Conservation (phyloP, 2,888 invertebrate species). For the Ennomos quercinarius region DNA sequence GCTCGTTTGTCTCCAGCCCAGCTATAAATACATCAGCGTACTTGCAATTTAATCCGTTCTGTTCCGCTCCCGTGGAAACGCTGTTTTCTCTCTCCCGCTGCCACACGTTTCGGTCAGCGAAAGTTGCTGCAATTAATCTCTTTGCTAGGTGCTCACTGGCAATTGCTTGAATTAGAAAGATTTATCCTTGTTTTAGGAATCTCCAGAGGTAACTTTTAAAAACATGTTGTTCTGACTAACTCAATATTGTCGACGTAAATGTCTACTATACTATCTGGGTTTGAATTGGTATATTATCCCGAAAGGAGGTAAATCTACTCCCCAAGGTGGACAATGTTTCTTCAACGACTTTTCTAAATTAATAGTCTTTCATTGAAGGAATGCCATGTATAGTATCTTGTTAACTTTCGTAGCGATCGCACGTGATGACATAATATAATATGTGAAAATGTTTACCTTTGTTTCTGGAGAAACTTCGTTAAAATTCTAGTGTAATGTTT, state of each 20-base stretch:
- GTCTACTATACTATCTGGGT: slow-evolving; percentile 7
- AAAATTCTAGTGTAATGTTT: no score
- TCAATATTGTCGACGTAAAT: slow-evolving; percentile 21
- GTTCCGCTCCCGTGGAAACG: slow-evolving; percentile 69
- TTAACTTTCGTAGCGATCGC: no score
- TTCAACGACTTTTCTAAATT: no score
- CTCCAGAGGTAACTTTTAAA: slow-evolving; percentile 34
- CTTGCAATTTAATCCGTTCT: slow-evolving; percentile 84
- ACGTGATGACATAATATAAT: no score
- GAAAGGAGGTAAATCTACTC: no score
- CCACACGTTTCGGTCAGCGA: slow-evolving; percentile 63
- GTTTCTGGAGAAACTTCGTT: no score
- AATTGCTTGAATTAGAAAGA: slow-evolving; percentile 62
- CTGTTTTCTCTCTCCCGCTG: slow-evolving; percentile 60
- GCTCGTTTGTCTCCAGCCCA: slow-evolving; percentile 83
- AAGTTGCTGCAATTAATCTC: slow-evolving; percentile 74
- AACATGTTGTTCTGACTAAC: slow-evolving; percentile 36
- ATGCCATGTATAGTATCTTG: no score
- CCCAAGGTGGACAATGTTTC: no score
- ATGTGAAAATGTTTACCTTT: no score
- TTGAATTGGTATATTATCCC: slow-evolving; percentile 7
- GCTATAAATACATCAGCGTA: slow-evolving; percentile 85
- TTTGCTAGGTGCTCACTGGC: slow-evolving; percentile 56
- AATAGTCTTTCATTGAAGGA: no score
- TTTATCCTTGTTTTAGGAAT: slow-evolving; percentile 47